A percentile compares a stretch with the other conserved stretches of the same genome.
phyloP scores from a whole-genome alignment of 2,888 invertebrate species.

The Machimus atricapillus region DNA sequence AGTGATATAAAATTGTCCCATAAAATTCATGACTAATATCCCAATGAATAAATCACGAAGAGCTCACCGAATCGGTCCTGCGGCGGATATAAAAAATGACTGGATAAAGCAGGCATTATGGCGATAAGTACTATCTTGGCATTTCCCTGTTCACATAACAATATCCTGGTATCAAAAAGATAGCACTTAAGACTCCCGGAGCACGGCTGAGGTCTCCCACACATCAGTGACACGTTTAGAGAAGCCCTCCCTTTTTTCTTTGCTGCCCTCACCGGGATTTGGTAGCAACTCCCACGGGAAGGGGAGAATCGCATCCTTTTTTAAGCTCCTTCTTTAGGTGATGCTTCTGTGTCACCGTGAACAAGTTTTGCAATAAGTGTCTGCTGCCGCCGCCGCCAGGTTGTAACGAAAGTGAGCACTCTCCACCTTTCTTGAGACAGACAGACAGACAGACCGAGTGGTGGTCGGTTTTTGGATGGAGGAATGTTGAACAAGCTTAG shows the following conservation, averaged over 20 bases:
- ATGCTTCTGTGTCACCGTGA: not conserved
- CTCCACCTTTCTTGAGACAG: not conserved
- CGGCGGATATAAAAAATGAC: not conserved
- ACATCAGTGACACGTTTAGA: not conserved
- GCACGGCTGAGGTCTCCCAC: not conserved
- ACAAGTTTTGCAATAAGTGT: not conserved
- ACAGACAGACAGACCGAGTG: not conserved
- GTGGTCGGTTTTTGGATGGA: not conserved
- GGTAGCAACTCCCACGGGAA: not conserved
- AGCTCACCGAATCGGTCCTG: not conserved
- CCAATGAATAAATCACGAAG: not conserved
- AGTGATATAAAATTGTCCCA: not conserved
- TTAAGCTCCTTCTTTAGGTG: not conserved
- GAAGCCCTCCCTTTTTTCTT: not conserved
- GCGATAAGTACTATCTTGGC: not conserved
- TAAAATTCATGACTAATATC: not conserved
- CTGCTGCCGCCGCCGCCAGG: not conserved
- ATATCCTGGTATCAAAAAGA: not conserved
- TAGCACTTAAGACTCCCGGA: not conserved
- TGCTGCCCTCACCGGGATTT: not conserved
- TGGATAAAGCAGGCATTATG: not conserved
- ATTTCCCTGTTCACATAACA: not conserved
- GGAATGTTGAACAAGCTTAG: not conserved
- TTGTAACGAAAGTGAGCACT: not conserved
- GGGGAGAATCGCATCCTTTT: not conserved